phyloP scores from a whole-genome alignment of 1,140 invertebrate species.

The Lepidurus couesii region DNA sequence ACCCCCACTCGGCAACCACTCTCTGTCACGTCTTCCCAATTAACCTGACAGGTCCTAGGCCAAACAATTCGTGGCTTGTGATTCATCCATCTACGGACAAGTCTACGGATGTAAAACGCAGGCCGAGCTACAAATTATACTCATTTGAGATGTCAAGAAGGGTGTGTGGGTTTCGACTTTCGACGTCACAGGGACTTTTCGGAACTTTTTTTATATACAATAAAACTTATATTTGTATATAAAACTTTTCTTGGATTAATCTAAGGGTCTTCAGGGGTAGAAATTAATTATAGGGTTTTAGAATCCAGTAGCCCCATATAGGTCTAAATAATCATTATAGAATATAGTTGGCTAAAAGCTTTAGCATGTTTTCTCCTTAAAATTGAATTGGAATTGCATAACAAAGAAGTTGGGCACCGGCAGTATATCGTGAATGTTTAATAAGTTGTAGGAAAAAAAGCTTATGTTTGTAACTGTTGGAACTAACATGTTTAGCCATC shows the following conservation, averaged over 20 bases:
- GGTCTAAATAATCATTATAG: too few relatives aligned
- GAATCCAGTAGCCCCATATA: too few relatives aligned
- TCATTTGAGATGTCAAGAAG: conserved; percentile 10
- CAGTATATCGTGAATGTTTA: not conserved
- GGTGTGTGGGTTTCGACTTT: not conserved
- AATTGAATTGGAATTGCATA: too few relatives aligned
- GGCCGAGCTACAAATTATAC: conserved; percentile 5
- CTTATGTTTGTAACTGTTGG: not conserved
- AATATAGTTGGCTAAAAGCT: too few relatives aligned
- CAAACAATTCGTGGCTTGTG: not conserved
- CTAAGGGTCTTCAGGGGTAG: too few relatives aligned
- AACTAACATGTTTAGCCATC: not conserved
- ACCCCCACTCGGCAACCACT: conserved; percentile 5
- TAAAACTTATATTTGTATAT: too few relatives aligned
- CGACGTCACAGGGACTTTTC: too few relatives aligned
- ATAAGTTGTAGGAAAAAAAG: not conserved
- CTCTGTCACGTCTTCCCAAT: conserved; percentile 10
- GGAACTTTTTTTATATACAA: too few relatives aligned
- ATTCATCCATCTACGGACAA: not conserved
- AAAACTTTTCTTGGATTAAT: too few relatives aligned
- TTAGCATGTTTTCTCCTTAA: too few relatives aligned
- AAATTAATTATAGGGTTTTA: too few relatives aligned
- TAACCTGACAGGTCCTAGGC: conserved; percentile 21
- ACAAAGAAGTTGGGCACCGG: not conserved
- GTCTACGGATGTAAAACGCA: not conserved